These are phyloP conservation scores for Puntigrus tetrazona DNA, from an alignment of 2,113 vertebrate species.

Conservation along the genomic window DNA sequence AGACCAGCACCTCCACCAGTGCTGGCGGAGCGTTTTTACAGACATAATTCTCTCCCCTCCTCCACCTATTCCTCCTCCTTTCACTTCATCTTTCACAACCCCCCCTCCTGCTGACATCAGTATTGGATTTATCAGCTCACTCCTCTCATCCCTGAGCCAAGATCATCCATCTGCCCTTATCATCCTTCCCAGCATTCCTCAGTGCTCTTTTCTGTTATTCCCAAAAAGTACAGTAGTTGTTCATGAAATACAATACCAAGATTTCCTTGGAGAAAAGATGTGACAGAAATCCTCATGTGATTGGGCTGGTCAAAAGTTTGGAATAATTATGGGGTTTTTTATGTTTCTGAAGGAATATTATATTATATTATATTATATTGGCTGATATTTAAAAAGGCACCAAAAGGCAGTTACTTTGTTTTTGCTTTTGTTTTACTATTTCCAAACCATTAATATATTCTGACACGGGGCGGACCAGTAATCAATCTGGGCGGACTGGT, in stretches of 20 bases:
- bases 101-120: slow-evolving; percentile 29
- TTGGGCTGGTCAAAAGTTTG: not conserved
- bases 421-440: not conserved
- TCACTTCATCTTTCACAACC: slow-evolving; percentile 19
- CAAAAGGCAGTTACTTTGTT: not conserved
- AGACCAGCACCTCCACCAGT: not conserved
- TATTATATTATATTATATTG: not conserved
- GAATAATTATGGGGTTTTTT: not conserved
- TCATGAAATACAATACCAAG: not conserved
- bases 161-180: slow-evolving; percentile 40
- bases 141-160: slow-evolving; percentile 27
- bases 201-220: not conserved
- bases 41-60: slow-evolving; percentile 20
- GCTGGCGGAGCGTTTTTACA: slow-evolving; percentile 10
- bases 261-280: not conserved
- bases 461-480: not conserved
- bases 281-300: not conserved
- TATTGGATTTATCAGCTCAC: slow-evolving; percentile 25
- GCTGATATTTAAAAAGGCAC: not conserved
- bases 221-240: slow-evolving; percentile 9
- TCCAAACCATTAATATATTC: slow-evolving; percentile 16
- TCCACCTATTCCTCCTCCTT: not conserved
- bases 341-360: not conserved
- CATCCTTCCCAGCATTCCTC: slow-evolving; percentile 5
- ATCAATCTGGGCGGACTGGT: not conserved